A percentile compares a stretch with the other conserved stretches of the same genome.
Evolutionary conservation across 2,113 vertebrate species (phyloP).

Genomic region (Phalacrocorax pelagicus): DNA sequence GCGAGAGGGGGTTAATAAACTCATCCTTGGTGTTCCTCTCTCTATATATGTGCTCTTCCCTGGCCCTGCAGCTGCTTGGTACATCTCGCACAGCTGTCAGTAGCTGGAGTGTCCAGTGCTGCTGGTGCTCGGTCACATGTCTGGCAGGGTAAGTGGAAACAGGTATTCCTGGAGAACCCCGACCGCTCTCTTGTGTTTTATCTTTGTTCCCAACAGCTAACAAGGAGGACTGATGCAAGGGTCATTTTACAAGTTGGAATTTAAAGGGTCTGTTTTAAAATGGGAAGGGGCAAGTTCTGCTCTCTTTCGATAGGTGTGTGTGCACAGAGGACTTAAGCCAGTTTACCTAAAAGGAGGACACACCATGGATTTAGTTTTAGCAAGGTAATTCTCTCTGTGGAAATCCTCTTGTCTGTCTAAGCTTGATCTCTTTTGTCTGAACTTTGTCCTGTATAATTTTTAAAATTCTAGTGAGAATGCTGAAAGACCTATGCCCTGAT

Average conservation of each 20-base stretch:
- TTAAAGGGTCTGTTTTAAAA: not conserved
- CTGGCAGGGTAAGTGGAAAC: not conserved
- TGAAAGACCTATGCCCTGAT: not conserved
- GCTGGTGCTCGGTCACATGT: not conserved
- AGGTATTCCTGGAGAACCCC: not conserved
- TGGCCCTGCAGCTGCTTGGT: not conserved
- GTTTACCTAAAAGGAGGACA: not conserved
- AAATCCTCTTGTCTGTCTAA: not conserved
- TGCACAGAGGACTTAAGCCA: not conserved
- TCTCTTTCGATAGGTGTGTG: not conserved
- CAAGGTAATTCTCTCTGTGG: not conserved
- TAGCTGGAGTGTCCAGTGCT: not conserved
- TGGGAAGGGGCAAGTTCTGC: not conserved
- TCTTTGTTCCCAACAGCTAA: not conserved
- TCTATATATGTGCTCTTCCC: not conserved
- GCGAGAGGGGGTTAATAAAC: not conserved
- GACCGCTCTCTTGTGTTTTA: not conserved
- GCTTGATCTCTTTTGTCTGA: not conserved
- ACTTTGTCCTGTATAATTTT: not conserved
- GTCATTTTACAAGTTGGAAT: not conserved
- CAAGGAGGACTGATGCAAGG: not conserved
- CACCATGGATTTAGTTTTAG: not conserved
- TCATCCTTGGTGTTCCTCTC: not conserved
- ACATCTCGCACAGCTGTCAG: not conserved
- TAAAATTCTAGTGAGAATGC: not conserved